Evolutionary conservation across 2,113 vertebrate species (phyloP).

Genomic region (Cygnus buccinator): DNA sequence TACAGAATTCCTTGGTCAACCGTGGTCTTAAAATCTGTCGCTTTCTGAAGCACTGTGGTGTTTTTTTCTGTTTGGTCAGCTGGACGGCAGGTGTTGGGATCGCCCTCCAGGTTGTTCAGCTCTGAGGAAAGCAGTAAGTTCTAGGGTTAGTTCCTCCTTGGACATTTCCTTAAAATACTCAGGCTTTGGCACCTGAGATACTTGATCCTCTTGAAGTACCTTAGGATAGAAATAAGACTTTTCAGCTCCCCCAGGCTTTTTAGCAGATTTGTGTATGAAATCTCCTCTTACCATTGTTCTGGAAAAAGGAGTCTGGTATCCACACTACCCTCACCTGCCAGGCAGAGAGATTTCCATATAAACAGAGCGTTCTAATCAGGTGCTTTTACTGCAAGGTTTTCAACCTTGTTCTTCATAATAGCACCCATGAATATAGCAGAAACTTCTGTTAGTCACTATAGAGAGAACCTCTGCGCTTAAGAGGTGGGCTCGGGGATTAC

Average conservation of each 20-base stretch:
- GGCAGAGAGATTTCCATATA: not conserved
- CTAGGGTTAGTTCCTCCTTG: not conserved
- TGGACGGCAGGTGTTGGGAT: not conserved
- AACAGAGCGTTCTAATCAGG: not conserved
- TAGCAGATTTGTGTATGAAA: not conserved
- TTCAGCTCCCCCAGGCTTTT: not conserved
- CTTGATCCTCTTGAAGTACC: not conserved
- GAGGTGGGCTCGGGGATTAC: not conserved
- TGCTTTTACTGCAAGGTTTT: not conserved
- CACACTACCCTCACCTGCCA: not conserved
- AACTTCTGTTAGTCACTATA: not conserved
- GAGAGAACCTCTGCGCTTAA: not conserved
- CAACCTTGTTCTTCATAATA: not conserved
- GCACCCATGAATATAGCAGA: too few relatives aligned
- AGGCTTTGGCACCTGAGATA: not conserved
- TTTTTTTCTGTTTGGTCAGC: not conserved
- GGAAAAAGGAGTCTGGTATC: not conserved
- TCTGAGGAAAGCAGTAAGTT: not conserved
- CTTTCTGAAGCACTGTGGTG: not conserved
- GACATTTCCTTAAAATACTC: not conserved
- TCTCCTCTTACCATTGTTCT: not conserved
- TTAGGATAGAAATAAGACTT: not conserved
- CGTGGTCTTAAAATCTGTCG: not conserved
- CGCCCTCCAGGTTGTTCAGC: accelerated
- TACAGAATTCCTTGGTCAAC: not conserved